phyloP scores from a whole-genome alignment of 2,113 vertebrate species.

The Onychostoma macrolepis region DNA sequence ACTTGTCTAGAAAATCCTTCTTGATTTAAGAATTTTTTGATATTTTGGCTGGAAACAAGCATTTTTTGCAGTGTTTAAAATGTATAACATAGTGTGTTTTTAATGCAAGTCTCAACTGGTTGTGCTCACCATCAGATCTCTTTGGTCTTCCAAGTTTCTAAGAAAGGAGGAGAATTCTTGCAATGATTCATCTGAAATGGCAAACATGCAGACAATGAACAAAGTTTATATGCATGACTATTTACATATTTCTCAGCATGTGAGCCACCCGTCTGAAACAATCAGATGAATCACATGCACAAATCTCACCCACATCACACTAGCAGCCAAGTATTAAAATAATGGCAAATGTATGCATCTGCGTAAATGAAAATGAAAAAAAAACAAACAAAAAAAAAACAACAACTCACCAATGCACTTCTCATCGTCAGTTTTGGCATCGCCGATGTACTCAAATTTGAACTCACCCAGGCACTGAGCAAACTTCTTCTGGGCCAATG shows the following conservation, averaged over 20 bases:
- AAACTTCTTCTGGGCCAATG: constrained; percentile 92
- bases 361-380: neutral
- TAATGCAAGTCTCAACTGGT: constrained; percentile 55
- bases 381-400: neutral
- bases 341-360: neutral
- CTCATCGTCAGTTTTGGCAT: constrained; percentile 96
- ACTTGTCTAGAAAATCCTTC: no score
- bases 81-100: neutral
- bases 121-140: constrained; percentile 93
- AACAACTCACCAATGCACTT: constrained; percentile 84
- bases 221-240: neutral
- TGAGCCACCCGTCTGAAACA: neutral
- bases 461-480: constrained; percentile 93
- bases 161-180: constrained; percentile 94
- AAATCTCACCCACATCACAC: neutral
- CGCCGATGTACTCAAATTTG: constrained; percentile 96
- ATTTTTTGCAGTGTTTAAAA: no score
- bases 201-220: constrained; percentile 20
- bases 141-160: constrained; percentile 94
- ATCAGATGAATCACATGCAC: neutral
- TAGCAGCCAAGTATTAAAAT: neutral
- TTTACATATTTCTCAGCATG: neutral
- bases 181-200: constrained; percentile 89
- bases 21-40: no score
- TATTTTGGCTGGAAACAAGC: no score